phyloP scores from a whole-genome alignment of 2,113 vertebrate genomes.

The Athene noctua region DNA sequence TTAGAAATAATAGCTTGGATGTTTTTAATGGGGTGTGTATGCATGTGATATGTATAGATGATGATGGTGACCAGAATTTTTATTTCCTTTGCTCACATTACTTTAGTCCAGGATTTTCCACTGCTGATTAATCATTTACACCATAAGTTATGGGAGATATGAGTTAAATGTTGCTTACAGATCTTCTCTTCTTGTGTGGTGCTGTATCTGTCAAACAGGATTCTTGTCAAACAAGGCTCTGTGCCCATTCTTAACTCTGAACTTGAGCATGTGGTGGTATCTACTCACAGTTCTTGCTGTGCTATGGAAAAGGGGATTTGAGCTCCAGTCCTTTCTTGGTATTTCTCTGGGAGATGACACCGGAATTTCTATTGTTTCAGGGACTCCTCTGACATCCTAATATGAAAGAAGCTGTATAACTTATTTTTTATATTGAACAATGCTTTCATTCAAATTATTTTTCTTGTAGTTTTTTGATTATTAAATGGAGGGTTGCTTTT shows the following conservation, averaged over 20 bases:
- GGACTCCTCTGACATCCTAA: not conserved
- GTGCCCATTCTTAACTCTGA: not conserved
- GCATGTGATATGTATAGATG: not conserved
- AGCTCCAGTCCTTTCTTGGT: not conserved
- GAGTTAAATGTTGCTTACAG: not conserved
- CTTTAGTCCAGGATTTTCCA: not conserved
- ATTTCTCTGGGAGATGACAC: not conserved
- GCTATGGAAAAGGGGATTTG: not conserved
- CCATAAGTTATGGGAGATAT: not conserved
- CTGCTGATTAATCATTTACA: not conserved
- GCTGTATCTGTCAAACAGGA: not conserved
- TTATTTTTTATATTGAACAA: not conserved
- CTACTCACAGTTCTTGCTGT: not conserved
- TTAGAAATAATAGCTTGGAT: not conserved
- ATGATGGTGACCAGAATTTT: not conserved
- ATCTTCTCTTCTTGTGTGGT: not conserved
- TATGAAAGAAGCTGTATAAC: not conserved
- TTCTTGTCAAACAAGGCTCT: not conserved
- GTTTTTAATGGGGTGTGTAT: accelerated
- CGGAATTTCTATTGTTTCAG: not conserved
- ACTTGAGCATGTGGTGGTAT: not conserved
- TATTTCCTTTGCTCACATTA: not conserved
- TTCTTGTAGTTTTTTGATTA: not conserved
- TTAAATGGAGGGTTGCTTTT: not conserved
- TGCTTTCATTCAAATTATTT: not conserved